phyloP scores from a whole-genome alignment of 2,888 invertebrate species.

The Rhynchonema sp. region DNA sequence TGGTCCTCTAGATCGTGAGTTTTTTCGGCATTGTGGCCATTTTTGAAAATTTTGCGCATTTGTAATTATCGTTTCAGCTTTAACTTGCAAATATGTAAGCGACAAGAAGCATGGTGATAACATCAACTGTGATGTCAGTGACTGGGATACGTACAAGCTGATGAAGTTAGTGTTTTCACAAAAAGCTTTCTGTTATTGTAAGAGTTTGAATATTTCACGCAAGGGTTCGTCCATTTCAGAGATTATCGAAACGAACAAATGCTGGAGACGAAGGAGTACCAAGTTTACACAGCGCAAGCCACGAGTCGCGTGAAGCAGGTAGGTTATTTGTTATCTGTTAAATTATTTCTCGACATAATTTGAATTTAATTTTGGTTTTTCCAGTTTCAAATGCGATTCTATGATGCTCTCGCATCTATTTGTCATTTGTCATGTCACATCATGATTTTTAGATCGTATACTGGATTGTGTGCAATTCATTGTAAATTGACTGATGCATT shows the following conservation, averaged over 20 bases:
- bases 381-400: too few relatives aligned
- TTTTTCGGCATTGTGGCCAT: neutral
- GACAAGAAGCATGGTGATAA: neutral
- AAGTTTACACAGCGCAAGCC: too few relatives aligned
- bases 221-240: neutral
- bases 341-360: too few relatives aligned
- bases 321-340: too few relatives aligned
- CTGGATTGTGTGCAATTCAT: too few relatives aligned
- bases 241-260: neutral
- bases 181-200: neutral
- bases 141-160: neutral
- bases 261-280: too few relatives aligned
- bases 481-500: too few relatives aligned
- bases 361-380: too few relatives aligned
- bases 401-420: too few relatives aligned
- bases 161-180: neutral
- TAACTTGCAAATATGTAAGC: neutral
- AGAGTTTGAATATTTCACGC: neutral
- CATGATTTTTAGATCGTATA: too few relatives aligned
- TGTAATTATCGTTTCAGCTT: neutral
- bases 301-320: too few relatives aligned
- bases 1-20: neutral
- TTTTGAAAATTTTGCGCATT: neutral
- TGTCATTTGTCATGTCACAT: too few relatives aligned
- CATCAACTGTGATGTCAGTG: neutral